Conservation (phyloP, 2,888 invertebrate genomes). For the Oxytorus armatus region DNA sequence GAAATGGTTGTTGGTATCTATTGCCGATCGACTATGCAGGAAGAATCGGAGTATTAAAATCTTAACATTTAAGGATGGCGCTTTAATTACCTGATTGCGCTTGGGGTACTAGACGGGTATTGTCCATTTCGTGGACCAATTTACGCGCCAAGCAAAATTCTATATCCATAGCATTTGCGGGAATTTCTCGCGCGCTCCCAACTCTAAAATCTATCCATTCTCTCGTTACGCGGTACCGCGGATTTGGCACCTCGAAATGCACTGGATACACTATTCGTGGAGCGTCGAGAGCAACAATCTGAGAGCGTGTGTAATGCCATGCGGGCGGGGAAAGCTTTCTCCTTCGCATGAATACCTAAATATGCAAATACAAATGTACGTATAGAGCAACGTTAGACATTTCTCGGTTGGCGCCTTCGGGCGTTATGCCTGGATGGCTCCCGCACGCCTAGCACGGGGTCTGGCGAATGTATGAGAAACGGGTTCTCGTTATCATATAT, state of each 20-base stretch:
- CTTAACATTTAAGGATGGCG: too few species aligned
- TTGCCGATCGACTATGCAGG: too few species aligned
- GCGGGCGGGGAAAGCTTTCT: slow-evolving; percentile 73
- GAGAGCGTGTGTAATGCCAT: slow-evolving; percentile 76
- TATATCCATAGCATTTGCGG: not conserved
- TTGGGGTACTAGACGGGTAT: too few species aligned
- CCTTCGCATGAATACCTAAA: slow-evolving; percentile 78
- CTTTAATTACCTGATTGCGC: too few species aligned
- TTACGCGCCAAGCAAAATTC: not conserved
- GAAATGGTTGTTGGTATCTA: too few species aligned
- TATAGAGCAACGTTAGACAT: slow-evolving; percentile 73
- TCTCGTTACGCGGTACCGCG: slow-evolving; percentile 32
- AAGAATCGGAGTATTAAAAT: too few species aligned
- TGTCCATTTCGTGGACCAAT: slow-evolving; percentile 9
- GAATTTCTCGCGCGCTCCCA: slow-evolving; percentile 17
- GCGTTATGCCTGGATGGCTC: slow-evolving; percentile 63
- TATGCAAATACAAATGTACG: slow-evolving; percentile 76
- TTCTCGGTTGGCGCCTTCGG: slow-evolving; percentile 71
- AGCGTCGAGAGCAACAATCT: slow-evolving; percentile 72
- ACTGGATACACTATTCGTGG: slow-evolving; percentile 42
- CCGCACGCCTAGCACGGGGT: not conserved
- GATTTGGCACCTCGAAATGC: slow-evolving; percentile 54
- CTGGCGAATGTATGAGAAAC: slow-evolving; percentile 18
- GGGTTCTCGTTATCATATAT: slow-evolving; percentile 51
- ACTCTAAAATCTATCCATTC: slow-evolving; percentile 35